Conservation (phyloP, 2,797 vertebrate species). For the Chloroceryle amazona region DNA sequence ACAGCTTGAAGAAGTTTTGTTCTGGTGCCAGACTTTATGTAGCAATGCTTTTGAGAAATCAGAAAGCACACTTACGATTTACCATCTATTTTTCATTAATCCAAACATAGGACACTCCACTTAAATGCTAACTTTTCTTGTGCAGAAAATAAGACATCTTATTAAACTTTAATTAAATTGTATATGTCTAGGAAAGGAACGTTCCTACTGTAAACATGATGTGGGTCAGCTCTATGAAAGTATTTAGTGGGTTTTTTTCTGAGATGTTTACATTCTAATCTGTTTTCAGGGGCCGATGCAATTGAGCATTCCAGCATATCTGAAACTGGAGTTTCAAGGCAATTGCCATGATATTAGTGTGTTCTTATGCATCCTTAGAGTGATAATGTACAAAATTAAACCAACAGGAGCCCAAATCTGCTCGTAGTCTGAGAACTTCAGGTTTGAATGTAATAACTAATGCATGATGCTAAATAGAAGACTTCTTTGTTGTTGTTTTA, state of each 20-base stretch:
- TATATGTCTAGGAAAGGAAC: not conserved
- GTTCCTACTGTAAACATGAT: not conserved
- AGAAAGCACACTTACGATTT: not conserved
- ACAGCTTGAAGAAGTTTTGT: not conserved
- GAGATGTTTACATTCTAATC: not conserved
- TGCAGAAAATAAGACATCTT: not conserved
- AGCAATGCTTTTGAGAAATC: conserved; percentile 17
- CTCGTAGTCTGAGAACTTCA: not conserved
- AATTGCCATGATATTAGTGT: not conserved
- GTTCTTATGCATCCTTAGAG: not conserved
- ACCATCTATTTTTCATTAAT: conserved; percentile 53
- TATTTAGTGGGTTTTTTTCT: not conserved
- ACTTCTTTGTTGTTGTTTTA: not conserved
- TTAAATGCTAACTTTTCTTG: not conserved
- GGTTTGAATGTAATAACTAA: not conserved
- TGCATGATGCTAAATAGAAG: not conserved
- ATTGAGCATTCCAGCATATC: not conserved
- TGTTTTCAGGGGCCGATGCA: not conserved
- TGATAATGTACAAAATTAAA: not conserved
- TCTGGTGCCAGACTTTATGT: not conserved
- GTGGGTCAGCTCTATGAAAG: not conserved
- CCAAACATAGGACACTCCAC: not conserved
- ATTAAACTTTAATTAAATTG: conserved; percentile 20
- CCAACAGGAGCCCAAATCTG: not conserved
- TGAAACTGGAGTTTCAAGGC: not conserved